Evolutionary conservation across 2,888 invertebrate genomes (phyloP).

Genomic region (Oasisia sp.): DNA sequence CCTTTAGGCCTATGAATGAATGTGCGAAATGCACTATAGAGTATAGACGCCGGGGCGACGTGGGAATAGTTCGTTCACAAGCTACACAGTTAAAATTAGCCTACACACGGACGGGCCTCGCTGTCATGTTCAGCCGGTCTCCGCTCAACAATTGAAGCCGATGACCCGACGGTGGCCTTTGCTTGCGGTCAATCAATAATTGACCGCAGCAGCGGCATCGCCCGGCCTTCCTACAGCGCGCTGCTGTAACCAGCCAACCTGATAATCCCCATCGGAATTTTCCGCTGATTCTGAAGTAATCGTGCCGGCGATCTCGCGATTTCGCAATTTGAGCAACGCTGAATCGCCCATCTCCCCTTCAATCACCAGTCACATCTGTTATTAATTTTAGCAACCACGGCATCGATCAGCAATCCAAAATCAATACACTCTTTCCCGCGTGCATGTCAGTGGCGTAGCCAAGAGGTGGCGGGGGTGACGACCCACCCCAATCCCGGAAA

Average conservation of each 20-base stretch:
- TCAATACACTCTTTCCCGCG: neutral
- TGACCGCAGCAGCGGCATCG: neutral
- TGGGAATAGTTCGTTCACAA: neutral
- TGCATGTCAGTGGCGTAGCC: too few species aligned
- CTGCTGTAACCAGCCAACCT: neutral
- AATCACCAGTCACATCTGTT: neutral
- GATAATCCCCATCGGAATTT: conserved; percentile 13
- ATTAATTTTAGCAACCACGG: too few species aligned
- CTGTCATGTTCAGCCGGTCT: neutral
- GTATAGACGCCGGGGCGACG: neutral
- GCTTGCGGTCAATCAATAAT: neutral
- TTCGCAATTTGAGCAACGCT: neutral
- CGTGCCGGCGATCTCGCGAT: neutral
- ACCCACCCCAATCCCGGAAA: too few species aligned
- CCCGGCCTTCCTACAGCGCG: neutral
- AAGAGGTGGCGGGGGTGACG: too few species aligned
- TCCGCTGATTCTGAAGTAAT: neutral
- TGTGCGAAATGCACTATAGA: neutral
- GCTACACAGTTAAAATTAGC: too few species aligned
- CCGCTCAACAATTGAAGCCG: neutral
- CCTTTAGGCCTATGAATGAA: neutral
- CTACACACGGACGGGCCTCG: neutral
- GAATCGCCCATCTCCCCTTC: neutral
- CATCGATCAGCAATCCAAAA: neutral
- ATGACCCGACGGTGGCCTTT: neutral